These are phyloP conservation scores for Limulus polyphemus DNA, from an alignment of 2,888 invertebrate genomes.

Conservation along the genomic window DNA sequence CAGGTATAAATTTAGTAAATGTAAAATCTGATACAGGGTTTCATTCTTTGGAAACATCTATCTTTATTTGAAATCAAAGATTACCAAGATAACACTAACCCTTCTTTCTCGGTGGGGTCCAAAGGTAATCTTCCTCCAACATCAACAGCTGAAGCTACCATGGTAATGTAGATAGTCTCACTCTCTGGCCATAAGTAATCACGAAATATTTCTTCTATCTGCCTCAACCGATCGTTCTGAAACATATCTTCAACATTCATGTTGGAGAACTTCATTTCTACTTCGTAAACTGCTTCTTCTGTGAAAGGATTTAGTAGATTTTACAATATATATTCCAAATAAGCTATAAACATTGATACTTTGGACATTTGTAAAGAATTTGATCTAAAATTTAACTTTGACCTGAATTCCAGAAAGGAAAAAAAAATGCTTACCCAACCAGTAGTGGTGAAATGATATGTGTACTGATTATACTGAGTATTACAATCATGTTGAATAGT, in stretches of 20 bases:
- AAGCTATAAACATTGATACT: too few relatives aligned
- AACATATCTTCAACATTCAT: constrained; percentile 77
- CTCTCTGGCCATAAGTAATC: constrained; percentile 60
- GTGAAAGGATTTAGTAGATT: constrained; percentile 1
- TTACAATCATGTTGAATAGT: too few relatives aligned
- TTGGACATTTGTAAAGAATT: too few relatives aligned
- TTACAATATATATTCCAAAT: neutral
- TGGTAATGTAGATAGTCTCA: constrained; percentile 61
- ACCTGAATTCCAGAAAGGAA: too few relatives aligned
- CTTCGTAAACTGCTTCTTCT: constrained; percentile 38
- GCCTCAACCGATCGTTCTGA: constrained; percentile 55
- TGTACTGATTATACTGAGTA: too few relatives aligned
- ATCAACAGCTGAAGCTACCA: constrained; percentile 69
- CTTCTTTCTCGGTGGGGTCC: constrained; percentile 71
- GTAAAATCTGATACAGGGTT: neutral
- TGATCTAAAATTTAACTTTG: too few relatives aligned
- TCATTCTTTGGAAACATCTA: neutral
- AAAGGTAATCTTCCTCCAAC: constrained; percentile 69
- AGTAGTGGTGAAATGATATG: too few relatives aligned
- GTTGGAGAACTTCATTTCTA: constrained; percentile 78
- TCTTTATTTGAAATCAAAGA: too few relatives aligned
- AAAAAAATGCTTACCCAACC: too few relatives aligned
- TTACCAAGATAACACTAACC: constrained; percentile 44
- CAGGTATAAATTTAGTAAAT: too few relatives aligned
- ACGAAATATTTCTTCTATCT: constrained; percentile 59